These are phyloP conservation scores for Chionomys nivalis DNA, from an alignment of 2,113 vertebrate genomes.

Conservation along the genomic window DNA sequence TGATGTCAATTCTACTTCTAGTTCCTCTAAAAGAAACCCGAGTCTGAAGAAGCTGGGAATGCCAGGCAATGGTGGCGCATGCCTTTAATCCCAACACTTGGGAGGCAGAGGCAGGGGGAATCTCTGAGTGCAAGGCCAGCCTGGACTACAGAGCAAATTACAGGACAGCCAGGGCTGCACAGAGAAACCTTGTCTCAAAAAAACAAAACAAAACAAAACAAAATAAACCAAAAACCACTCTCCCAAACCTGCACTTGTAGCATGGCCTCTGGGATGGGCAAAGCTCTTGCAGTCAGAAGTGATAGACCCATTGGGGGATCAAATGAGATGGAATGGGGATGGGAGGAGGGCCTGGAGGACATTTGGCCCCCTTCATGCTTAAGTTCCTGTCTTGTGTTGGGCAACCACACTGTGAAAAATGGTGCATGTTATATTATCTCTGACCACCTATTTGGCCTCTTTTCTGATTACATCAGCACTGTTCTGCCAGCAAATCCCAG, in stretches of 20 bases:
- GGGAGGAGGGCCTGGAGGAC: background rate
- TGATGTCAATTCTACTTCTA: no score
- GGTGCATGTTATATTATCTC: background rate
- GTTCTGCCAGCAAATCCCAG: background rate
- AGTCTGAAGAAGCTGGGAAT: no score
- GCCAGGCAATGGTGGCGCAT: no score
- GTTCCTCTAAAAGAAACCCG: no score
- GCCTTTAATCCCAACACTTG: no score
- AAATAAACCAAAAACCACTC: background rate
- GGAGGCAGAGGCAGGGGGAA: no score
- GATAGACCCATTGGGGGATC: background rate
- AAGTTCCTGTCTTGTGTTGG: background rate
- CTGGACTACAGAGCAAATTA: no score
- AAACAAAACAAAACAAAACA: background rate
- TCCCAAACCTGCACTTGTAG: background rate
- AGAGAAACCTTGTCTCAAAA: no score
- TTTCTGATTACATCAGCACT: constrained; percentile 44
- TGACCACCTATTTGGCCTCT: background rate
- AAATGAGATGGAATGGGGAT: background rate
- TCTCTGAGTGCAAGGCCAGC: no score
- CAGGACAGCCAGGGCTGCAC: no score
- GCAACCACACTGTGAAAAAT: background rate
- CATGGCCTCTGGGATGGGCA: background rate
- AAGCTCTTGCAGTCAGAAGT: background rate
- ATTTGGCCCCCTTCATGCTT: background rate